A percentile compares a stretch with the other conserved stretches of the same genome.
These are phyloP conservation scores for Tricholauxania praeusta DNA, from an alignment of 2,888 invertebrate species.

Conservation along the genomic window DNA sequence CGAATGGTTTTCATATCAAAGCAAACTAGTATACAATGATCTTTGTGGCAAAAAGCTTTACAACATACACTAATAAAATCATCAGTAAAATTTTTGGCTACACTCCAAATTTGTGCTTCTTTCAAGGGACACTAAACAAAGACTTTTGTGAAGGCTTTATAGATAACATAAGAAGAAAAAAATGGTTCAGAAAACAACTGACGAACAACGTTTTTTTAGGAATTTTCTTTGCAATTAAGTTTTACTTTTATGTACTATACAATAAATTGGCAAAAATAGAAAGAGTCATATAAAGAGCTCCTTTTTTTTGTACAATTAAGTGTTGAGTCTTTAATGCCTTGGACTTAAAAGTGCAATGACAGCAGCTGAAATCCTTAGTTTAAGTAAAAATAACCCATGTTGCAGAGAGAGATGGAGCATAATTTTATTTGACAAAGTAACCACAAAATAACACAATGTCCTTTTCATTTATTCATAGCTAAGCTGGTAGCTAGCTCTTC, in stretches of 20 bases:
- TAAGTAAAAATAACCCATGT: too few species aligned
- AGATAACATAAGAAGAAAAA: background rate
- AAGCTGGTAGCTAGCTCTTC: too few species aligned
- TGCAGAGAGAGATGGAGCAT: too few species aligned
- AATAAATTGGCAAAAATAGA: background rate
- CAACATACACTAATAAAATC: too few species aligned
- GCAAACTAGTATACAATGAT: too few species aligned
- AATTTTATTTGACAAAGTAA: too few species aligned
- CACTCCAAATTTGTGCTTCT: conserved; percentile 26
- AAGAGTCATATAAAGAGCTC: background rate
- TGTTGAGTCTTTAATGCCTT: conserved; percentile 17
- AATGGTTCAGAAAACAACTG: background rate
- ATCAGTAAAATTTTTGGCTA: conserved; percentile 20
- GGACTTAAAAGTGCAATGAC: background rate
- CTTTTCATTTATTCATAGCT: too few species aligned
- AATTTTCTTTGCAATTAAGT: conserved; percentile 3
- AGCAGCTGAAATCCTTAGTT: too few species aligned
- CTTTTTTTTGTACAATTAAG: background rate
- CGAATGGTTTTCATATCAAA: too few species aligned
- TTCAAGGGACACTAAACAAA: background rate
- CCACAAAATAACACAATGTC: too few species aligned
- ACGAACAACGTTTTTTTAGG: background rate
- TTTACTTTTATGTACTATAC: conserved; percentile 3
- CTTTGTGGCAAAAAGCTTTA: background rate
- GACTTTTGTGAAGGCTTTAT: background rate